Percentiles rank a stretch among this genome's conserved stretches.
These are phyloP conservation scores for Epistrophe eligans DNA, from an alignment of 2,888 invertebrate genomes.

Conservation along the genomic window DNA sequence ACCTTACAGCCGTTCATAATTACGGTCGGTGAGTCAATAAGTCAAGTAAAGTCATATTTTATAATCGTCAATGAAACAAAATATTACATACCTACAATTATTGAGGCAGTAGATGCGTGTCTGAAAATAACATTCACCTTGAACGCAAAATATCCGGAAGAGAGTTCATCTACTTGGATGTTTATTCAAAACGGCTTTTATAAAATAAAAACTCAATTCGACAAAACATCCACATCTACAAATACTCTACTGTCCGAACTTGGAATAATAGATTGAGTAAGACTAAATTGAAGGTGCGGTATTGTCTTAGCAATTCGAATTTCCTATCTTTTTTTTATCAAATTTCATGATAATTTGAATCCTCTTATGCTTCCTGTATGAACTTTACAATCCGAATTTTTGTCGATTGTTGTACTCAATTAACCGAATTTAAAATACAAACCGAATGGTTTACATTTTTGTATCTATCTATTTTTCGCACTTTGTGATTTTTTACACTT, in stretches of 20 bases:
- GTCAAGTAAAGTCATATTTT: background rate
- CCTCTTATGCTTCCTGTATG: too few species aligned
- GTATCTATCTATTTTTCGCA: too few species aligned
- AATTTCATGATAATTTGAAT: too few species aligned
- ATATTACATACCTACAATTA: background rate
- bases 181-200: constrained; percentile 8
- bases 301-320: background rate
- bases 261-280: background rate
- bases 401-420: too few species aligned
- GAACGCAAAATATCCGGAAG: background rate
- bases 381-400: too few species aligned
- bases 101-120: constrained; percentile 1
- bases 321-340: too few species aligned
- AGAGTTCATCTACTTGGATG: background rate
- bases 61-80: background rate
- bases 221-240: background rate
- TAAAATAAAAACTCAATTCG: background rate
- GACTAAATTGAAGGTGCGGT: background rate
- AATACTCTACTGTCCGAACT: background rate
- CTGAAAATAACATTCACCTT: constrained; percentile 2
- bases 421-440: too few species aligned
- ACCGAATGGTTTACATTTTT: too few species aligned
- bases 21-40: constrained; percentile 8
- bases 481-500: too few species aligned
- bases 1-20: background rate